Evolutionary conservation across 2,888 invertebrate species (phyloP).

Genomic region (Coleophora deauratella): DNA sequence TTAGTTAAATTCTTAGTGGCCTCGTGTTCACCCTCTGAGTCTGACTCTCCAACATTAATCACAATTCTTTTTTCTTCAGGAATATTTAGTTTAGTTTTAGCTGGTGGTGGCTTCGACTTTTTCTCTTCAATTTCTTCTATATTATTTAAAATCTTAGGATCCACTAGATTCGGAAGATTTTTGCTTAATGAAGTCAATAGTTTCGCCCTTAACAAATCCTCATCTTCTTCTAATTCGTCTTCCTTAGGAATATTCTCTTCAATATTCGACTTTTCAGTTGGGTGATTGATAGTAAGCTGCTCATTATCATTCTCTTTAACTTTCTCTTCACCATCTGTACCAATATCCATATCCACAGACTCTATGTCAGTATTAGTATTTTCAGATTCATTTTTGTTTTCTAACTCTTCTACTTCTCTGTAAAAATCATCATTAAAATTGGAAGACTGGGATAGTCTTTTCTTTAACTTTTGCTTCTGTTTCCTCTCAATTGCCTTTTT

Average conservation of each 20-base stretch:
- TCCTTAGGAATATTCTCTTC: conserved; percentile 20
- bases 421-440: conserved; percentile 41
- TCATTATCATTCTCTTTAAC: conserved; percentile 31
- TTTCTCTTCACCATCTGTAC: conserved; percentile 58
- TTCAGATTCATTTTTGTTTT: conserved; percentile 32
- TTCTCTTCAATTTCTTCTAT: conserved; percentile 17
- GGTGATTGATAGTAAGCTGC: conserved; percentile 2
- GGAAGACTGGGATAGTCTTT: conserved; percentile 46
- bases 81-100: conserved; percentile 17
- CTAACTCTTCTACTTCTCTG: conserved; percentile 24
- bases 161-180: conserved; percentile 62
- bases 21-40: conserved; percentile 68
- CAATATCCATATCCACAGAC: conserved; percentile 70
- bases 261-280: conserved; percentile 6
- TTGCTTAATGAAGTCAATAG: conserved; percentile 74
- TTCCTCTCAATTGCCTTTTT: conserved; percentile 78
- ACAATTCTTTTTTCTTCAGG: conserved; percentile 57
- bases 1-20: conserved; percentile 66
- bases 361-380: conserved; percentile 61
- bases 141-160: conserved; percentile 30
- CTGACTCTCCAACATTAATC: conserved; percentile 57
- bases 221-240: conserved; percentile 73
- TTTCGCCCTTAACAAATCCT: conserved; percentile 74
- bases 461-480: conserved; percentile 53
- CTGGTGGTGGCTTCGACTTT: conserved; percentile 15